Evolutionary conservation across 1,140 invertebrate genomes (phyloP).

Genomic region (Drosophila bifasciata): DNA sequence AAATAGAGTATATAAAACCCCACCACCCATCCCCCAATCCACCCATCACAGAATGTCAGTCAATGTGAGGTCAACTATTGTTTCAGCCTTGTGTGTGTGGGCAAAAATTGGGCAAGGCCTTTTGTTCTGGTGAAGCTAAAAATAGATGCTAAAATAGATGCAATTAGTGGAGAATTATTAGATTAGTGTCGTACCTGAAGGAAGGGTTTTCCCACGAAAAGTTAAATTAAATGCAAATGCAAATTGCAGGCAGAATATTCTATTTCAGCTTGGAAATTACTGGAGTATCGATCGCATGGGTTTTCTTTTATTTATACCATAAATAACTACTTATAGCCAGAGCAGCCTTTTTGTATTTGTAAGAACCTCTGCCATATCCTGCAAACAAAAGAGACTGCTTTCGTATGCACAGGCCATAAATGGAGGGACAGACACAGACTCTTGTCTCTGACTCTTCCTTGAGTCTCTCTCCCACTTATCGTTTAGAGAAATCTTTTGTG

Average conservation of each 20-base stretch:
- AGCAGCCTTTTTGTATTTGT: constrained; percentile 25
- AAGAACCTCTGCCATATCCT: constrained; percentile 38
- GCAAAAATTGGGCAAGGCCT: constrained; percentile 45
- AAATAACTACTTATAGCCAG: constrained; percentile 20
- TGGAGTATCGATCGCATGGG: not conserved
- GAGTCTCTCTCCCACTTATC: constrained; percentile 41
- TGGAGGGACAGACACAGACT: constrained; percentile 5
- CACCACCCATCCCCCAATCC: not conserved
- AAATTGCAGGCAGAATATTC: constrained; percentile 8
- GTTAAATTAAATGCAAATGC: constrained; percentile 9
- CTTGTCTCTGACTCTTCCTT: not conserved
- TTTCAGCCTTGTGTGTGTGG: constrained; percentile 29
- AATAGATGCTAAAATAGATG: constrained; percentile 52
- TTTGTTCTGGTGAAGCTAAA: constrained; percentile 24
- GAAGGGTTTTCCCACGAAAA: constrained; percentile 1
- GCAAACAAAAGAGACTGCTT: constrained; percentile 39
- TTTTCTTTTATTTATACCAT: constrained; percentile 6
- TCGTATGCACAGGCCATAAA: constrained; percentile 70
- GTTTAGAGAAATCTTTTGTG: constrained; percentile 56
- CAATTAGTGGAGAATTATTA: constrained; percentile 44
- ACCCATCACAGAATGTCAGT: constrained; percentile 4
- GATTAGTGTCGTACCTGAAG: constrained; percentile 17
- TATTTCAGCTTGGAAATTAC: too few species aligned
- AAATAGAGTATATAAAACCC: constrained; percentile 33
- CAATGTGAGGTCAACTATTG: constrained; percentile 42